Conservation (phyloP, 2,113 vertebrate genomes). For the Peromyscus californicus region DNA sequence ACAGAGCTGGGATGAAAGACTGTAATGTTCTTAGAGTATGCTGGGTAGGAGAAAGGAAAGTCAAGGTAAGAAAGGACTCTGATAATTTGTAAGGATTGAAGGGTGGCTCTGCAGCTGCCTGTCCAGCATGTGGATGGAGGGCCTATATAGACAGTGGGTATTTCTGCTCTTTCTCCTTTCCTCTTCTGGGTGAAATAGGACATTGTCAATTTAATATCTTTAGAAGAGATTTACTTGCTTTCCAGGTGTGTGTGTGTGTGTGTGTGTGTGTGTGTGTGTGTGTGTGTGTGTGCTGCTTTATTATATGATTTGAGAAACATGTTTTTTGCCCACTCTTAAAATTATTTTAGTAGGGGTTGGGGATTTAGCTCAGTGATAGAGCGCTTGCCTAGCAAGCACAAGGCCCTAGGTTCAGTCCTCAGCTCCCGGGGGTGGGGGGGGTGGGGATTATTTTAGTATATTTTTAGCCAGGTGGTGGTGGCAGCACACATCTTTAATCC, state of each 20-base stretch:
- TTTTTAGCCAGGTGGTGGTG: background rate
- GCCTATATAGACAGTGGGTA: background rate
- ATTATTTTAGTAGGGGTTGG: background rate
- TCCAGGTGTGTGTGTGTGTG: background rate
- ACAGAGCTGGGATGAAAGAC: background rate
- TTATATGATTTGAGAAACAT: background rate
- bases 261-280: too few relatives aligned
- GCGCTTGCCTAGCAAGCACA: too few relatives aligned
- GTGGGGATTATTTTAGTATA: too few relatives aligned
- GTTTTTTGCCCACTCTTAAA: background rate
- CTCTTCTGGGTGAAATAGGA: background rate
- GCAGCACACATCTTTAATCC: too few relatives aligned
- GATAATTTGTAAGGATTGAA: background rate
- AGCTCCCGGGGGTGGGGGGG: too few relatives aligned
- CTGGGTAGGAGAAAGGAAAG: background rate
- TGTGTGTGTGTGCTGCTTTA: background rate
- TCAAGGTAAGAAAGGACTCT: background rate
- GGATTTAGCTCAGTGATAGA: too few relatives aligned
- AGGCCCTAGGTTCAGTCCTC: too few relatives aligned
- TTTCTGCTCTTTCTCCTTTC: background rate
- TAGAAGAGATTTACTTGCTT: conserved; percentile 14
- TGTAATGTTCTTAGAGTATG: background rate
- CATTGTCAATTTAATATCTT: conserved; percentile 15
- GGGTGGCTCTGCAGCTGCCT: background rate
- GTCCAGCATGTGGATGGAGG: background rate